Base-by-base conservation (phyloP, 2,113 vertebrate species). In the Lampris megalopsis region DNA sequence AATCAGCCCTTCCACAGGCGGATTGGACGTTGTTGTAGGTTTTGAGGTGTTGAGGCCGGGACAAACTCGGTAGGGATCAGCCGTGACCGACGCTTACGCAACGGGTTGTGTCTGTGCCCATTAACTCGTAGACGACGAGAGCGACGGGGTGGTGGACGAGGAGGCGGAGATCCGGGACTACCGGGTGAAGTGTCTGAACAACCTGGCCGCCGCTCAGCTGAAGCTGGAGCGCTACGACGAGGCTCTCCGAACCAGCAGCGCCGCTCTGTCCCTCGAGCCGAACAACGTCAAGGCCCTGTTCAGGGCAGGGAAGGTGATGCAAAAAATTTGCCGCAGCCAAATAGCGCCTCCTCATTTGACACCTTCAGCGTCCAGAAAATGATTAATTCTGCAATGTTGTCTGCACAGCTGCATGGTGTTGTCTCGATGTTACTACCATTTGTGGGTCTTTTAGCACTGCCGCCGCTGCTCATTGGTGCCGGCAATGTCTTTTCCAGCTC, bases 181-280 rank as follows among this genome's bases (percentile, higher is more conserved):
- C 80, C 86, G 93, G 7, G 88, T 96, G n/a, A 96, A 97, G 86
- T 97, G 94, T 91, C 91, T 96, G 71, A 96, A 96, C 84, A 97
- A 96, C 91, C 86, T 95, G 88, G 95, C 95, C 35, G 85, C 95
- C 0, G 77, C 92, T 42, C 95, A 94, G 80, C 63, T 97, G 71
- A 96, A 95, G 82, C 89, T 96, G 86, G 88, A 94, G 74, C 94
- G 92, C 73, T 76, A 56, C 2, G 87, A 83, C 1, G 93, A 95
- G 66, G 95, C 95, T 1, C 88, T 97, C 80, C 91, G 82, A 3
- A 93, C 92, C 71, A 95, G 94, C 74, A 83, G 89, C 9, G 93
- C 94, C 1, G 94, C 93, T 1, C 88, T 96, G 68, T 72, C 84
- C 75, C 91, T 96, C 6, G 93, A 94, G 62, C 92, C 92, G 0